Percentiles rank a stretch among this genome's conserved stretches.
Conservation (phyloP, 2,888 invertebrate species). For the Mythimna vitellina region DNA sequence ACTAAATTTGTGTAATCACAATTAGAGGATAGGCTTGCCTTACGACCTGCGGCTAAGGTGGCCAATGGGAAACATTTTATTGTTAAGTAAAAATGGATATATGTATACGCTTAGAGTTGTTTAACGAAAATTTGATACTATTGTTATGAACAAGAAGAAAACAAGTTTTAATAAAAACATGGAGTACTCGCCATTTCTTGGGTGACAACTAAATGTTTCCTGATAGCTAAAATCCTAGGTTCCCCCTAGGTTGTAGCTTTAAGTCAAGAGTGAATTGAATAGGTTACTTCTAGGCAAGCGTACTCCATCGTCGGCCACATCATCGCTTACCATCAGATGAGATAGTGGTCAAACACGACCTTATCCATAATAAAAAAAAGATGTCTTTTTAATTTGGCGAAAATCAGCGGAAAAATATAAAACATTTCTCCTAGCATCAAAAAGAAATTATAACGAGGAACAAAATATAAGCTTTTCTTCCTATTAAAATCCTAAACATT, state of each 20-base stretch:
- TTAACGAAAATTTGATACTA: neutral
- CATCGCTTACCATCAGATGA: too few relatives aligned
- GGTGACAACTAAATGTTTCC: too few relatives aligned
- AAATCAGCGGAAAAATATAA: neutral
- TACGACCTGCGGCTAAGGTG: conserved; percentile 15
- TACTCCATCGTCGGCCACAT: too few relatives aligned
- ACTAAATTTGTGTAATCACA: conserved; percentile 20
- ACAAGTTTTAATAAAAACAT: neutral
- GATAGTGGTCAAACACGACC: too few relatives aligned
- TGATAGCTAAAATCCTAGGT: too few relatives aligned
- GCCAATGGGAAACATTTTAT: conserved; percentile 9
- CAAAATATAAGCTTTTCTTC: neutral
- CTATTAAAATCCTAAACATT: conserved; percentile 17
- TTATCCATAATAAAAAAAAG: too few relatives aligned
- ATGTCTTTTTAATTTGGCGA: neutral
- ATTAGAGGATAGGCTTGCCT: conserved; percentile 33
- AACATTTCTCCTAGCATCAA: neutral
- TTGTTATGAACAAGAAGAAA: neutral
- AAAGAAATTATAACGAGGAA: conserved; percentile 3
- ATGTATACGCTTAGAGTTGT: neutral
- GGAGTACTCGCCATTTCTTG: neutral
- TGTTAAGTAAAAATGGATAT: conserved; percentile 8
- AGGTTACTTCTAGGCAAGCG: too few relatives aligned
- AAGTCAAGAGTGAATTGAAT: too few relatives aligned
- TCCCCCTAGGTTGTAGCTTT: too few relatives aligned